phyloP scores from a whole-genome alignment of 2,888 invertebrate species.

The Dryadula phaetusa region DNA sequence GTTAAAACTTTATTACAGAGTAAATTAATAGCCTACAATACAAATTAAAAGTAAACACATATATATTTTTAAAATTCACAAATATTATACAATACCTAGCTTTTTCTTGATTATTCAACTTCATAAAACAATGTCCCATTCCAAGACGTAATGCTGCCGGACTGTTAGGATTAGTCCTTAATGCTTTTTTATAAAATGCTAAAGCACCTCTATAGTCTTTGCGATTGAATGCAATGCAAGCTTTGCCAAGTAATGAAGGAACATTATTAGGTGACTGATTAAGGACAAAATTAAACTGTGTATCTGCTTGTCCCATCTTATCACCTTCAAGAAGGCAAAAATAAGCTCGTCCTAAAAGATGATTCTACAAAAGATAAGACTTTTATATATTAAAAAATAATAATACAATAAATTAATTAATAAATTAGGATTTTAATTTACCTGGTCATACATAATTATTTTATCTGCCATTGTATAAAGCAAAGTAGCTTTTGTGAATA shows the following conservation, averaged over 20 bases:
- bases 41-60: too few species aligned
- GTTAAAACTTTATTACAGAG: too few species aligned
- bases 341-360: slow-evolving; percentile 98
- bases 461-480: slow-evolving; percentile 99
- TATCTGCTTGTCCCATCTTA: slow-evolving; percentile 99
- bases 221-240: slow-evolving; percentile 99
- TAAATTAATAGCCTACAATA: too few species aligned
- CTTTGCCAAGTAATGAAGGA: slow-evolving; percentile 98
- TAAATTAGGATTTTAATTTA: slow-evolving; percentile 61
- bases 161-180: slow-evolving; percentile 97
- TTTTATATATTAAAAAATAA: not conserved
- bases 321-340: slow-evolving; percentile 99
- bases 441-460: slow-evolving; percentile 99
- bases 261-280: slow-evolving; percentile 98
- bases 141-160: slow-evolving; percentile 98
- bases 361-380: slow-evolving; percentile 86
- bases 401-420: too few species aligned
- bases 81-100: slow-evolving; percentile 88
- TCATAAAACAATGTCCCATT: slow-evolving; percentile 99
- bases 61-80: too few species aligned
- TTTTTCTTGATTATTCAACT: slow-evolving; percentile 97
- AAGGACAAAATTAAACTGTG: slow-evolving; percentile 99
- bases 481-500: slow-evolving; percentile 97
- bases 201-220: slow-evolving; percentile 97
- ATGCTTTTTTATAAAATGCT: slow-evolving; percentile 98